Evolutionary conservation across 2,888 invertebrate genomes (phyloP).

Genomic region (Cotesia congregata): DNA sequence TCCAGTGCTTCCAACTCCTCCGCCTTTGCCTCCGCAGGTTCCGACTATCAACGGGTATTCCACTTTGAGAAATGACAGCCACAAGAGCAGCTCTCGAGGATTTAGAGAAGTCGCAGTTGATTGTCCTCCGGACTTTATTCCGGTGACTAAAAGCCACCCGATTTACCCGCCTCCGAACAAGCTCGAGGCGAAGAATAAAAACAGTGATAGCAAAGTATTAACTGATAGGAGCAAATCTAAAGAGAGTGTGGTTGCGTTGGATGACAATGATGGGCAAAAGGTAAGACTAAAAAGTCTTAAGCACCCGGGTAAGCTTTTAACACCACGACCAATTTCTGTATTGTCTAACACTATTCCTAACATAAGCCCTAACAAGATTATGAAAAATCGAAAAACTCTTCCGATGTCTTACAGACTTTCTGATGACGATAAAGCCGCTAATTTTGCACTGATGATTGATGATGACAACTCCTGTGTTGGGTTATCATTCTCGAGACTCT

Average conservation of each 20-base stretch:
- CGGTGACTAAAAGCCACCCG: conserved; percentile 66
- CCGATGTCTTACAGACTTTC: neutral
- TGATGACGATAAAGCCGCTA: neutral
- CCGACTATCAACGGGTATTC: conserved; percentile 67
- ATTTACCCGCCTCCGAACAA: conserved; percentile 66
- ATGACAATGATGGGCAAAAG: neutral
- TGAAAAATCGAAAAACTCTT: neutral
- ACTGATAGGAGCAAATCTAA: neutral
- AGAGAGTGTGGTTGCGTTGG: neutral
- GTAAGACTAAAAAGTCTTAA: neutral
- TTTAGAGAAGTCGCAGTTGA: conserved; percentile 68
- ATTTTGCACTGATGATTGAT: conserved; percentile 16
- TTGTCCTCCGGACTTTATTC: conserved; percentile 66
- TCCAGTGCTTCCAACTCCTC: neutral
- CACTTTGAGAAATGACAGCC: conserved; percentile 62
- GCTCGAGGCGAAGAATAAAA: conserved; percentile 38
- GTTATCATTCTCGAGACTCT: conserved; percentile 29
- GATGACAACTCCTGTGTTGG: conserved; percentile 12
- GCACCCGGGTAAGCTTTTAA: neutral
- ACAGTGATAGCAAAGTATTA: conserved; percentile 26
- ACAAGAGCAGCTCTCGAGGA: neutral
- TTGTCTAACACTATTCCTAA: neutral
- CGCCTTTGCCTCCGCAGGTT: conserved; percentile 39
- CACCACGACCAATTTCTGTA: neutral
- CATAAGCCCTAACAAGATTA: neutral